phyloP scores from a whole-genome alignment of 2,113 vertebrate species.

The Tringa solitaria region DNA sequence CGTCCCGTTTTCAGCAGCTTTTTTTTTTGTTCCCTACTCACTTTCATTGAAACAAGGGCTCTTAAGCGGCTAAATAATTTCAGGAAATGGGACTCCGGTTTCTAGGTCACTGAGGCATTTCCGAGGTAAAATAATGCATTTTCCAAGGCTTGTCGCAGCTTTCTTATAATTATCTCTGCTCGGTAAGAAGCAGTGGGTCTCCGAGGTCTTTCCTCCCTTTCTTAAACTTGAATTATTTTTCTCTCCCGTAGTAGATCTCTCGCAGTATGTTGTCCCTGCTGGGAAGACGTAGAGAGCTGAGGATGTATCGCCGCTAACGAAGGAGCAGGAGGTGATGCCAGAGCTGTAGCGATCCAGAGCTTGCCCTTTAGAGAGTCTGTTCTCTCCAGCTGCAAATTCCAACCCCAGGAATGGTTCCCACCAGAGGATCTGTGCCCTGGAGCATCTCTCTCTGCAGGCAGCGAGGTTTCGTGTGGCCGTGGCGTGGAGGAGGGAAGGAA shows the following conservation, averaged over 20 bases:
- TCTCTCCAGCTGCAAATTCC: neutral
- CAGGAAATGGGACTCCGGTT: conserved; percentile 21
- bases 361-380: neutral
- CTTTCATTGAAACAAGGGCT: neutral
- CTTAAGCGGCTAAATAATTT: conserved; percentile 4
- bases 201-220: neutral
- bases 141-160: neutral
- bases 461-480: accelerated
- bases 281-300: neutral
- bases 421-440: neutral
- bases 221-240: neutral
- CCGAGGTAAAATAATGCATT: neutral
- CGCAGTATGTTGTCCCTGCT: neutral
- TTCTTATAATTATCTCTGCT: neutral
- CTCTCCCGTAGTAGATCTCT: neutral
- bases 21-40: neutral
- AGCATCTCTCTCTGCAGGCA: neutral
- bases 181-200: neutral
- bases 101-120: conserved; percentile 36
- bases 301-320: neutral
- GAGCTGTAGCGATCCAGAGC: neutral
- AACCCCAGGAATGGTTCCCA: neutral
- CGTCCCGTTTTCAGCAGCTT: neutral
- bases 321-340: neutral
- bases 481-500: neutral